phyloP scores from a whole-genome alignment of 2,797 vertebrate genomes.

The Periparus ater region DNA sequence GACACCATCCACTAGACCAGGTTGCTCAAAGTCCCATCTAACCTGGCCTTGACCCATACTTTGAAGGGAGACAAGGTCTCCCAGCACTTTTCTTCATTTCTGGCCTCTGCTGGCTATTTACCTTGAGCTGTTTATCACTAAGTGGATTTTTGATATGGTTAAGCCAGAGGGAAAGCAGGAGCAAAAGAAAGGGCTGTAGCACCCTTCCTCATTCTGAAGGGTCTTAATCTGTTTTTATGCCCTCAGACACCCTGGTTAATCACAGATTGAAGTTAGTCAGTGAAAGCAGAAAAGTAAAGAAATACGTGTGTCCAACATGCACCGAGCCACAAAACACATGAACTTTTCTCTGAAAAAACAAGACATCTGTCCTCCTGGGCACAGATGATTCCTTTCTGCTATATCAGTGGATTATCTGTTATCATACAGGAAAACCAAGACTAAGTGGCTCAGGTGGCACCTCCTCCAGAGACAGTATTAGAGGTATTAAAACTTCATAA shows the following conservation, averaged over 20 bases:
- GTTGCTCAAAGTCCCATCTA: neutral
- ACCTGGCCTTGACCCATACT: neutral
- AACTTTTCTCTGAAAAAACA: neutral
- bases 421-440: neutral
- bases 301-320: neutral
- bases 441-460: neutral
- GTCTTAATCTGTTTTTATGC: neutral
- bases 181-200: neutral
- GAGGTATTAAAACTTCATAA: neutral
- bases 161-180: neutral
- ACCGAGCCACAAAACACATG: neutral
- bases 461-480: neutral
- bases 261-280: neutral
- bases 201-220: neutral
- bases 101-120: neutral
- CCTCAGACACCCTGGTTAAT: neutral
- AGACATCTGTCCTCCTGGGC: neutral
- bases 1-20: neutral
- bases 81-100: neutral
- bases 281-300: neutral
- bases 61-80: neutral
- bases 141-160: neutral
- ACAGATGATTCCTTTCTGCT: neutral
- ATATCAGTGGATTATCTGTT: neutral
- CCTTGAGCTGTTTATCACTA: neutral